phyloP scores from a whole-genome alignment of 1,140 invertebrate genomes.

The Drosophila mayri region DNA sequence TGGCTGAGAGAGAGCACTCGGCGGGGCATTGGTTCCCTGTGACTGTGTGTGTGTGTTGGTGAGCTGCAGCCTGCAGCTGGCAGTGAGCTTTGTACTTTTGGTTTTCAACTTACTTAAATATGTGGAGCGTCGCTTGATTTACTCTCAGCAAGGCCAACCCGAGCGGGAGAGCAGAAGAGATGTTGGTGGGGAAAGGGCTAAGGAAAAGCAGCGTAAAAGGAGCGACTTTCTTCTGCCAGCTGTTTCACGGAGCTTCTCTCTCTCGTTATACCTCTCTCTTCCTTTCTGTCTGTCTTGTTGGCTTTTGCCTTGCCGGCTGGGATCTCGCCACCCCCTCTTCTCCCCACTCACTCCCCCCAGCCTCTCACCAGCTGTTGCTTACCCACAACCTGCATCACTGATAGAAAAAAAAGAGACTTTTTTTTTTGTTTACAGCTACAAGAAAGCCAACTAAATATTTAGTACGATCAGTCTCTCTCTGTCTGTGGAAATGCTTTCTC shows the following conservation, averaged over 20 bases:
- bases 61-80: constrained; percentile 73
- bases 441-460: no score
- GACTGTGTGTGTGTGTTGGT: constrained; percentile 19
- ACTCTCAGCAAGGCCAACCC: constrained; percentile 47
- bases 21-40: constrained; percentile 8
- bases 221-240: constrained; percentile 50
- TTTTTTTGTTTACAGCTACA: background rate
- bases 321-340: constrained; percentile 3
- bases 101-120: constrained; percentile 77
- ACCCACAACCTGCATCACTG: constrained; percentile 6
- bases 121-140: constrained; percentile 74
- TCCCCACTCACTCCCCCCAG: background rate
- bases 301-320: constrained; percentile 1
- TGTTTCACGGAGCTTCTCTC: constrained; percentile 50
- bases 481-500: background rate
- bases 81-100: constrained; percentile 72
- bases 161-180: background rate
- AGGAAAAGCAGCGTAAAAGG: constrained; percentile 22
- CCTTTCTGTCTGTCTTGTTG: constrained; percentile 12
- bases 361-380: constrained; percentile 57
- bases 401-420: background rate
- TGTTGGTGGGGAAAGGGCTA: background rate
- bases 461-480: background rate
- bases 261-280: background rate
- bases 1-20: constrained; percentile 24